Base-by-base conservation (phyloP, 2,888 invertebrate genomes). In the Seira sanloemensis region DNA sequence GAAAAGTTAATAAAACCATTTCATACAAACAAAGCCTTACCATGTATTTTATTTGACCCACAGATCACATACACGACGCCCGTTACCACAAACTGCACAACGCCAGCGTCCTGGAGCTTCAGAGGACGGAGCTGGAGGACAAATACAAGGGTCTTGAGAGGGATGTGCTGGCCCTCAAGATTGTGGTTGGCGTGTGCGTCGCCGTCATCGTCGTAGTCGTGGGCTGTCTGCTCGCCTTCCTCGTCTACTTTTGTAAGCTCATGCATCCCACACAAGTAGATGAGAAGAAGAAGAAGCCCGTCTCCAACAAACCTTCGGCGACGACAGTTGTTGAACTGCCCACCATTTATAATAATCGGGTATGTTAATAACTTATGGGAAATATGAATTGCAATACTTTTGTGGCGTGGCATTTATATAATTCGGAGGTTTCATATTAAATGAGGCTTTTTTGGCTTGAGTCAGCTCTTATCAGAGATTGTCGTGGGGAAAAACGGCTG, bases 21-120 rank as follows among this genome's bases (percentile, higher is more conserved):
- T n/a, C n/a, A n/a, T n/a, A n/a, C n/a, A n/a, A n/a, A n/a, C n/a
- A n/a, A n/a, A n/a, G n/a, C n/a, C n/a, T n/a, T n/a, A n/a, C n/a
- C n/a, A n/a, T n/a, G n/a, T n/a, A n/a, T n/a, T n/a, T n/a, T n/a
- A n/a, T n/a, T n/a, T n/a, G n/a, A n/a, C n/a, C n/a, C n/a, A n/a
- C 37, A 86, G 86, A 84, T 46, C 54, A 80, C 46, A 71, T 86
- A 54, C 86, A 86, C 19, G 73, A 86, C 23, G 69, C 72, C 25
- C 79, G 83, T 12, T 86, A 80, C 69, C 68, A 74, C 5, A 77
- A 25, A n/a, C 23, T 83, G 12, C 65, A 79, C 27, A 83, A 79
- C 66, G 73, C 78, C 5, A 73, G 75, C 0, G 1, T 77, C n/a
- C 19, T 73, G 16, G 79, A 75, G 23, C n/a, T 78, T 9, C 69